phyloP scores from a whole-genome alignment of 92 coral and sea anemone species.

The Epizoanthus fatuus region DNA sequence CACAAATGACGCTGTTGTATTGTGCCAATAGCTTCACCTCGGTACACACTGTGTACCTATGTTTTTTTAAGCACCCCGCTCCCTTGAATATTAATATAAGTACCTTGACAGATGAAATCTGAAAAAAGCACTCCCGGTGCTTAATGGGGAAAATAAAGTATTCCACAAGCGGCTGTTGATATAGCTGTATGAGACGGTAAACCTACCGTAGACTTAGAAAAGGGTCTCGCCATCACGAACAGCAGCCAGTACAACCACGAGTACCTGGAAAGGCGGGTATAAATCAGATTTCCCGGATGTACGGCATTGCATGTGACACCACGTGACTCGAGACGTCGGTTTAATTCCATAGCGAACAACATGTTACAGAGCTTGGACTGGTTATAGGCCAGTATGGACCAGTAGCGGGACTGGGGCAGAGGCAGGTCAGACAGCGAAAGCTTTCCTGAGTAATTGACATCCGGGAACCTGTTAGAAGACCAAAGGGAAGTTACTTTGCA shows the following conservation, averaged over 20 bases:
- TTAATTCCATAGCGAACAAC: constrained; percentile 92
- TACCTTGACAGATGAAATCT: no score
- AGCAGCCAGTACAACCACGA: constrained; percentile 90
- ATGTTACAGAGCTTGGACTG: constrained; percentile 95
- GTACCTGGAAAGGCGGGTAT: constrained; percentile 79
- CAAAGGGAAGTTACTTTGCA: not conserved
- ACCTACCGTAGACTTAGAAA: constrained; percentile 90
- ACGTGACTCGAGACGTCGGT: constrained; percentile 78
- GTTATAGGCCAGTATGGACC: constrained; percentile 95
- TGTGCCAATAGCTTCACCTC: no score
- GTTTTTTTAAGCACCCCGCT: no score
- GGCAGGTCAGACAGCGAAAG: constrained; percentile 75
- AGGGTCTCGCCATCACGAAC: constrained; percentile 84
- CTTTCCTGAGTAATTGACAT: constrained; percentile 81
- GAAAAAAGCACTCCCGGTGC: no score
- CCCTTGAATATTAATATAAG: no score
- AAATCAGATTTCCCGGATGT: constrained; percentile 96
- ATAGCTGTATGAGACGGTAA: not conserved
- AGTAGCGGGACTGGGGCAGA: constrained; percentile 78
- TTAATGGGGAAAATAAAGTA: no score
- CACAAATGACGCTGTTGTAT: no score
- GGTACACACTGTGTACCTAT: no score
- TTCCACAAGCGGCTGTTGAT: no score
- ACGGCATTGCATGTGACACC: constrained; percentile 96
- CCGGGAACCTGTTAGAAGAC: constrained; percentile 77